Evolutionary conservation across 2,888 invertebrate genomes (phyloP).

Genomic region (Beris morrisii): DNA sequence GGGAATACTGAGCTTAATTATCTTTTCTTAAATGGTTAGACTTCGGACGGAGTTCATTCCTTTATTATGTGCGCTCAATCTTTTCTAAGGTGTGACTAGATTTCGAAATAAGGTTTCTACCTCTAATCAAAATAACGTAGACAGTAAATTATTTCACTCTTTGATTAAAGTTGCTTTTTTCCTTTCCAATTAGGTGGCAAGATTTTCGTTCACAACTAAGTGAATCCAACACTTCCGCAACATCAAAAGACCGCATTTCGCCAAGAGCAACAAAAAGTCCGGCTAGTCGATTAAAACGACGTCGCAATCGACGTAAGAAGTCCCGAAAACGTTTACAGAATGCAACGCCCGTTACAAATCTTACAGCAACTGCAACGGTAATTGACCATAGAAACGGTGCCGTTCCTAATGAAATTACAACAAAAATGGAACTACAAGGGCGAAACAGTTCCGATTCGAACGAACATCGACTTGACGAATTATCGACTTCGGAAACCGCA

Average conservation of each 20-base stretch:
- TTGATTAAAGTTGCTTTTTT: neutral
- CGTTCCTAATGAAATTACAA: constrained; percentile 25
- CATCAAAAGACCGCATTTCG: neutral
- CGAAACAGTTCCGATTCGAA: constrained; percentile 1
- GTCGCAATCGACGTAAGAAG: constrained; percentile 22
- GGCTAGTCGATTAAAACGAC: constrained; percentile 8
- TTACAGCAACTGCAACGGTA: constrained; percentile 28
- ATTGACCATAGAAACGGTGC: constrained; percentile 21
- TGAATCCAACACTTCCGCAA: neutral
- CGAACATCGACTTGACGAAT: neutral
- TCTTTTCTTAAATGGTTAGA: no score
- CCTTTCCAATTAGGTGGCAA: constrained; percentile 13
- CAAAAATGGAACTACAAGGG: constrained; percentile 14
- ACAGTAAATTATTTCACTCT: no score
- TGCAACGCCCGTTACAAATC: constrained; percentile 27
- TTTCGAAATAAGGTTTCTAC: no score
- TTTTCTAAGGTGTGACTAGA: no score
- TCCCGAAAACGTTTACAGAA: constrained; percentile 4
- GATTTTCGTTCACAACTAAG: neutral
- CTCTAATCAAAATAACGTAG: no score
- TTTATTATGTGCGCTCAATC: no score
- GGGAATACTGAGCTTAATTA: no score
- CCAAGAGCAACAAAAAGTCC: constrained; percentile 3
- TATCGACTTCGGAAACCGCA: constrained; percentile 14
- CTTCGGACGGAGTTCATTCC: no score